These are phyloP conservation scores for Chironomus striatipennis DNA, from an alignment of 1,140 invertebrate genomes.

Conservation along the genomic window DNA sequence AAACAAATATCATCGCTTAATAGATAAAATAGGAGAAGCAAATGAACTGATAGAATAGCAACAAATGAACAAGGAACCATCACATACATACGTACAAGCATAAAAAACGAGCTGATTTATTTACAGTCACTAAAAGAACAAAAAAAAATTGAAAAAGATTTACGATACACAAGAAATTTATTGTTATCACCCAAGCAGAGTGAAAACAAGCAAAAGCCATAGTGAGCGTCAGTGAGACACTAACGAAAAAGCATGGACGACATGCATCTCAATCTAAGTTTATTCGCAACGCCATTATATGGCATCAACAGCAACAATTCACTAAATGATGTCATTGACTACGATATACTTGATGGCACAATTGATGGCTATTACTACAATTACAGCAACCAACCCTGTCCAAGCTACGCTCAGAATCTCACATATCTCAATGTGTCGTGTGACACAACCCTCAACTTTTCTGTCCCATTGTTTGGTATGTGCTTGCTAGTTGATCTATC, in stretches of 20 bases:
- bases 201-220: too few species aligned
- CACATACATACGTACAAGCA: too few species aligned
- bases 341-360: neutral
- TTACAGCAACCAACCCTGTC: neutral
- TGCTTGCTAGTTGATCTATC: constrained; percentile 27
- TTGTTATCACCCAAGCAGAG: too few species aligned
- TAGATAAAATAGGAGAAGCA: too few species aligned
- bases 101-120: too few species aligned
- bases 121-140: too few species aligned
- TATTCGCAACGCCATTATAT: neutral
- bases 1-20: too few species aligned
- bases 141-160: too few species aligned
- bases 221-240: too few species aligned
- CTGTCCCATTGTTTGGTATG: constrained; percentile 36
- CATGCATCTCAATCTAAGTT: neutral
- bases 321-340: neutral
- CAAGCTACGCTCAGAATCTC: constrained; percentile 24
- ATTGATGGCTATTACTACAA: neutral
- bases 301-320: neutral
- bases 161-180: too few species aligned
- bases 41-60: too few species aligned
- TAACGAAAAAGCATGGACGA: neutral
- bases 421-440: constrained; percentile 38
- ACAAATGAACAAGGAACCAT: too few species aligned
- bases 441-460: constrained; percentile 35